These are phyloP conservation scores for Hassar affinis DNA, from an alignment of 2,113 vertebrate species.

Conservation along the genomic window DNA sequence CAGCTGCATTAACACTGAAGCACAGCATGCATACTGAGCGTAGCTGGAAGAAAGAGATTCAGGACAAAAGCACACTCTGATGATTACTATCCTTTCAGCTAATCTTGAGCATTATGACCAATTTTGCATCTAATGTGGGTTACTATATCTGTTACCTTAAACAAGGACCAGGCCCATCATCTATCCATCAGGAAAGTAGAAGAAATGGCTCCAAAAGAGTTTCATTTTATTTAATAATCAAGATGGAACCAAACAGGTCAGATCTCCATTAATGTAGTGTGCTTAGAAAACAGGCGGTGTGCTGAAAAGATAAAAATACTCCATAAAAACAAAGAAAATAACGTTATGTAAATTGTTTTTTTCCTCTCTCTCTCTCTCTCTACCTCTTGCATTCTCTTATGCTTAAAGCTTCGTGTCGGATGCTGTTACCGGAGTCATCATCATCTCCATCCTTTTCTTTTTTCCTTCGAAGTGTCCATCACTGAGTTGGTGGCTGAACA, in stretches of 20 bases:
- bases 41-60: constrained; percentile 14
- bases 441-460: constrained; percentile 89
- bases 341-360: not conserved
- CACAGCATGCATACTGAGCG: constrained; percentile 4
- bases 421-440: constrained; percentile 86
- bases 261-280: not conserved
- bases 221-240: constrained; percentile 5
- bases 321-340: not conserved
- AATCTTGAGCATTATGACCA: constrained; percentile 14
- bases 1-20: constrained; percentile 41
- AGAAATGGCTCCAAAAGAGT: not conserved
- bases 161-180: not conserved
- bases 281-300: not conserved
- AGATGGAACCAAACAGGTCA: not conserved
- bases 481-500: constrained; percentile 89
- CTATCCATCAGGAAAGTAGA: not conserved
- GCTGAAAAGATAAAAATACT: not conserved
- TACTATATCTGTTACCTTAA: constrained; percentile 26
- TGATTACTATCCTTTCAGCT: constrained; percentile 18
- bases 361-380: not conserved
- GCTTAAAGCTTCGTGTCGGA: constrained; percentile 87
- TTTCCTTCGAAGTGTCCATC: constrained; percentile 93
- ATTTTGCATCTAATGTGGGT: not conserved
- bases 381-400: not conserved
- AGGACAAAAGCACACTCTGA: constrained; percentile 21